Evolutionary conservation across 1,140 invertebrate species (phyloP).

Genomic region (Galendromus occidentalis): DNA sequence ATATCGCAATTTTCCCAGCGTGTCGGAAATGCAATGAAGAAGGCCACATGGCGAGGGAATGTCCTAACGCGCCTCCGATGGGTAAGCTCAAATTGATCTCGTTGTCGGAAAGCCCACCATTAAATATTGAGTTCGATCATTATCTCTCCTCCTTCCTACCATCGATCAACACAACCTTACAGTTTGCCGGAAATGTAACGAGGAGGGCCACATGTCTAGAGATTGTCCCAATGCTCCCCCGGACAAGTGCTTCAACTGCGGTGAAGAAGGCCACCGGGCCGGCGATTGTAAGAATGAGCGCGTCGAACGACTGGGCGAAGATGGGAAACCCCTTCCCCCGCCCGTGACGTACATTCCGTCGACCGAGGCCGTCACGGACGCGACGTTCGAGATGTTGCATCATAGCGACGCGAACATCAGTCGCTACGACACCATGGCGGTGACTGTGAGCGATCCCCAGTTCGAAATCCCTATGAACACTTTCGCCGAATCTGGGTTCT

Average conservation of each 20-base stretch:
- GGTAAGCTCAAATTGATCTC: constrained; percentile 1
- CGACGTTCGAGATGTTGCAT: background rate
- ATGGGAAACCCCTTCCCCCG: background rate
- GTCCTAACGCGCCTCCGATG: constrained; percentile 22
- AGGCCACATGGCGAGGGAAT: constrained; percentile 27
- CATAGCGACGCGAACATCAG: background rate
- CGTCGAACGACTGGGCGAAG: background rate
- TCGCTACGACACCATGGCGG: background rate
- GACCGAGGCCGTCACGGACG: background rate
- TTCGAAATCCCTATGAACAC: background rate
- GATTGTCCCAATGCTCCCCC: constrained; percentile 20
- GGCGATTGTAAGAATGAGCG: constrained; percentile 15
- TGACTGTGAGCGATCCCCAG: background rate
- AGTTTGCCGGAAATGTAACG: constrained; percentile 17
- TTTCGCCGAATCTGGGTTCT: constrained; percentile 13
- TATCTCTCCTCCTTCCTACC: constrained; percentile 12
- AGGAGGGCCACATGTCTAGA: constrained; percentile 21
- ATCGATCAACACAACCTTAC: background rate
- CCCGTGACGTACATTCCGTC: background rate
- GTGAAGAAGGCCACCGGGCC: constrained; percentile 20
- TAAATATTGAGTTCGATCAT: no score
- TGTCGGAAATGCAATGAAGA: constrained; percentile 27
- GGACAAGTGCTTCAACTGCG: background rate
- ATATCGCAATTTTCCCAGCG: constrained; percentile 14
- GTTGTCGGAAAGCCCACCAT: no score